These are phyloP conservation scores for Augochlora pura DNA, from an alignment of 1,140 invertebrate species.

Conservation along the genomic window DNA sequence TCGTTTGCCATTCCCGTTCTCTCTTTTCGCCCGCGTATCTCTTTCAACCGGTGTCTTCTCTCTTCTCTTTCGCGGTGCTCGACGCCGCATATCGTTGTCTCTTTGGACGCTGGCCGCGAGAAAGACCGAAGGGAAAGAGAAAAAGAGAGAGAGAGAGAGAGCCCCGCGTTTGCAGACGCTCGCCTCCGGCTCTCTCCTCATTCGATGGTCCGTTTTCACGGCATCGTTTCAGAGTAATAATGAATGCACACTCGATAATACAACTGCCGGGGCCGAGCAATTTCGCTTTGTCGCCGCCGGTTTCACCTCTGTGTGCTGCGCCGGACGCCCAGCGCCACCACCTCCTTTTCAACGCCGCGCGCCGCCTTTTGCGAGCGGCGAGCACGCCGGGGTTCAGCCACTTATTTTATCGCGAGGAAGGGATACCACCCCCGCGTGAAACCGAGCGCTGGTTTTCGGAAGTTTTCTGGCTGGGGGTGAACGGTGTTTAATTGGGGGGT, in stretches of 20 bases:
- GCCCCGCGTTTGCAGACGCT: constrained; percentile 48
- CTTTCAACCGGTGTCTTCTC: constrained; percentile 41
- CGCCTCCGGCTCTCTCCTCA: constrained; percentile 46
- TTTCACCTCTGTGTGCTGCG: background rate
- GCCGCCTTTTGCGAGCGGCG: background rate
- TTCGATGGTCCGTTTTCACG: constrained; percentile 47
- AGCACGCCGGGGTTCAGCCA: no score
- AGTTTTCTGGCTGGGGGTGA: no score
- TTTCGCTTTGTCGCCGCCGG: constrained; percentile 9
- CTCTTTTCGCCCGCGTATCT: constrained; percentile 13
- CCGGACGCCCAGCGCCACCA: no score
- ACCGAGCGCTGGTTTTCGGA: no score
- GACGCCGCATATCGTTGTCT: constrained; percentile 33
- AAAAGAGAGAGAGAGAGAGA: no score
- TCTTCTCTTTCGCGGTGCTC: constrained; percentile 32
- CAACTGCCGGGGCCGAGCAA: constrained; percentile 10
- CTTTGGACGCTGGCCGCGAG: constrained; percentile 54
- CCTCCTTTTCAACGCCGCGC: background rate
- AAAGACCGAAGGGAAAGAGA: background rate
- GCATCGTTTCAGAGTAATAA: constrained; percentile 38
- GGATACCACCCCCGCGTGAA: no score
- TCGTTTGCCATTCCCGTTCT: no score
- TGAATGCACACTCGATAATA: constrained; percentile 36
- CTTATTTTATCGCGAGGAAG: no score
- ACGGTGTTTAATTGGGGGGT: no score